Base-by-base conservation (phyloP, 2,797 vertebrate genomes). In the Sphenopsis melanotis region DNA sequence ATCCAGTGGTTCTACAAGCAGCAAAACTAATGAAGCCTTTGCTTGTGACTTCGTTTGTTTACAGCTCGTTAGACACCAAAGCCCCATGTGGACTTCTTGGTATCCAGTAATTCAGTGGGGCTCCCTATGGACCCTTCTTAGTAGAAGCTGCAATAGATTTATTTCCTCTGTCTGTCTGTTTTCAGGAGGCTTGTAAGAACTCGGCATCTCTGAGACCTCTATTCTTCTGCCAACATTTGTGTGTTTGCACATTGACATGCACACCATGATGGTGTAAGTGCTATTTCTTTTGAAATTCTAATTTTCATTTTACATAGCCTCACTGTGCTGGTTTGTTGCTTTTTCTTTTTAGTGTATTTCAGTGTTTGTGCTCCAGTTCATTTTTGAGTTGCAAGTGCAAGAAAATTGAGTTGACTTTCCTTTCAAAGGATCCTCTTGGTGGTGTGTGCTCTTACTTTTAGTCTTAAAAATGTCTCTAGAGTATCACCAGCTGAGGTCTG, bases 11-110 rank as follows among this genome's bases (percentile, higher is more conserved):
- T 90, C 50, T 90, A 4, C 72, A 69, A 81, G 72, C 63, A 95
- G 77, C 50, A 83, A 72, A 94, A 47, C 57, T 80, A 95, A 78
- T 78, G 81, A 92, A 95, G 68, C 64, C 55, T 94, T 89, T 92
- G 42, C 65, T 88, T 94, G 89, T 84, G 92, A 92, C 86, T 93
- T 76, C 1, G 1, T 87, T 77, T 93, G 24, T 95, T 94, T 86
- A 82, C 69, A 90, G 85, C 63, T 95, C 12, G 0, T 95, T 95
- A 93, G 90, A 49, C 65, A 79, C 85, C 55, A 68, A 66, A 94
- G 49, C 39, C 80, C 61, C 83, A 19, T 71, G 76, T 86, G 87
- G 87, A 93, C 63, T 55, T 47, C 71, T 49, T 89, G 63, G 71
- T 88, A 72, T 65, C 83, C 61, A 72, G 32, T 46, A 53, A 49